Evolutionary conservation across 2,797 vertebrate species (phyloP), one percentile per base, ranked within the genome.

Genomic region (Arremon aurantiirostris): DNA sequence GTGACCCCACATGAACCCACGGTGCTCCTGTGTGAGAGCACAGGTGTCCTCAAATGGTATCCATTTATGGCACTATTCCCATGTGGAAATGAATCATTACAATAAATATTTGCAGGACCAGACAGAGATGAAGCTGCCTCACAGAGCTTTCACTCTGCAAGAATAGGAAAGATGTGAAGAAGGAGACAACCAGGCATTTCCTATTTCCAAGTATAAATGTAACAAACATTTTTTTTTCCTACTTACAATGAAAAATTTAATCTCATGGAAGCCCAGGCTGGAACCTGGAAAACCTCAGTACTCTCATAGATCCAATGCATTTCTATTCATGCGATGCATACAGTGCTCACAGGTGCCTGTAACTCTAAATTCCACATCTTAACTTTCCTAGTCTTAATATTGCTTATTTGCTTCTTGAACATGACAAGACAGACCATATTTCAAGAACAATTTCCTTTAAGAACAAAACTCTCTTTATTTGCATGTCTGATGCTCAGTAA

Each of bases 91-190:
- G 56, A 95, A 69, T 87, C 78, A 91, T 72, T 90, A 80, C 59
- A 89, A 88, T 22, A 76, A 94, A 77, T 49, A 93, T 93, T 68
- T 96, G 80, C 81, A 84, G 82, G 84, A 69, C 59, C 72, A 93
- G 84, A 69, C 16, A 94, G 60, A 82, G 83, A 79, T 41, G 75
- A 56, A 87, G 53, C 30, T 71, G 70, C 39, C 59, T 79, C 56
- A 37, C 65, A 76, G 52, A 73, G 85, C 52, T 83, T 91, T 90
- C 81, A 68, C 52, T 64, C 82, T 60, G 70, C 42, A 46, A 89
- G 73, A 64, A 77, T 13, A 73, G 5, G 42, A 23, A 52, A 66
- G 56, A 73, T 50, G 42, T 30, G 63, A 80, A 85, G 78, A 34
- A 92, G 53, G 35, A 94, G 32, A 76, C 32, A 80, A 94, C 1